Percentiles rank a stretch among this genome's conserved stretches.
These are phyloP conservation scores for Aleadryas rufinucha DNA, from an alignment of 2,113 vertebrate species.

Conservation along the genomic window DNA sequence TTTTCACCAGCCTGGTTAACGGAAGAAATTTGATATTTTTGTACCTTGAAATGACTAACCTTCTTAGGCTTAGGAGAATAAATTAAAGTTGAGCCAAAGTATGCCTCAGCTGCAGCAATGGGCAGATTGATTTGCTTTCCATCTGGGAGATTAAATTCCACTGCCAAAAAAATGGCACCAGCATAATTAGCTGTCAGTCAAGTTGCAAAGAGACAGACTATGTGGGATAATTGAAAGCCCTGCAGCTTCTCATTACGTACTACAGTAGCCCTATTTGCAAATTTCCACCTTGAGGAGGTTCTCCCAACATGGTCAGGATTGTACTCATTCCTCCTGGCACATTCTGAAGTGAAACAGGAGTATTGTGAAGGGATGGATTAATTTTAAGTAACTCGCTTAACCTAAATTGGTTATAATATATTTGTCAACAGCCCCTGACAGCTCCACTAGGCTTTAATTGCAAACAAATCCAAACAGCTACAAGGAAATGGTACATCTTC, in stretches of 20 bases:
- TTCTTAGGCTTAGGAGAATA: conserved; percentile 87
- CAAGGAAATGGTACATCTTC: neutral
- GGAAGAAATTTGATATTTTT: conserved; percentile 80
- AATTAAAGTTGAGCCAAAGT: conserved; percentile 85
- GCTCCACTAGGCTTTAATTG: conserved; percentile 31
- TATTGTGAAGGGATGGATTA: neutral
- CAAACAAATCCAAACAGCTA: neutral
- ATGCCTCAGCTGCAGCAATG: conserved; percentile 84
- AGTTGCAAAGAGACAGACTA: conserved; percentile 60
- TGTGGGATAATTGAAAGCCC: conserved; percentile 74
- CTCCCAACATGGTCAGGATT: neutral
- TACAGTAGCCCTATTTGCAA: conserved; percentile 62
- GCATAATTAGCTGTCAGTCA: conserved; percentile 87
- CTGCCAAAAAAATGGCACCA: conserved; percentile 75
- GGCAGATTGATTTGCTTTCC: conserved; percentile 91
- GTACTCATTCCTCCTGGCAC: neutral
- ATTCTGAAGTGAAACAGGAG: conserved; percentile 9
- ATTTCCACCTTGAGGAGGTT: conserved; percentile 63
- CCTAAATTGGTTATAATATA: conserved; percentile 10
- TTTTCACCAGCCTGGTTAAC: conserved; percentile 68
- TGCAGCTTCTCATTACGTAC: conserved; percentile 76
- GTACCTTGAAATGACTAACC: conserved; percentile 80
- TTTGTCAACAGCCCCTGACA: conserved; percentile 54
- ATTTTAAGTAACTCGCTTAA: conserved; percentile 35
- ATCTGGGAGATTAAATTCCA: conserved; percentile 90